Percentiles rank a stretch among this genome's conserved stretches.
Conservation (phyloP, 2,888 invertebrate species). For the Sinohyriopsis cumingii region DNA sequence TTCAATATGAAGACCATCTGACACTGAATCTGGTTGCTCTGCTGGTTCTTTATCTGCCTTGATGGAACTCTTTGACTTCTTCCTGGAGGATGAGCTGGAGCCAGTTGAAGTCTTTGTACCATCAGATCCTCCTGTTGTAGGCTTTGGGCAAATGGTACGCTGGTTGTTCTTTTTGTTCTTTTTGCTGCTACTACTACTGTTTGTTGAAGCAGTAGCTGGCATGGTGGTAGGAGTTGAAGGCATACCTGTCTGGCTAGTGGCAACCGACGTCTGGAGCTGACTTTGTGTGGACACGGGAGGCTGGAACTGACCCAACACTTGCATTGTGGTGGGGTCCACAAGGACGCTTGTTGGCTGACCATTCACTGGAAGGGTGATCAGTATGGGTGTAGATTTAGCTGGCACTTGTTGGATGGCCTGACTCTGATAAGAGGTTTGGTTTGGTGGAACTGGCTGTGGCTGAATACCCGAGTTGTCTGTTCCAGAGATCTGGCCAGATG, state of each 20-base stretch:
- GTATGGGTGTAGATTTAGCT: slow-evolving; percentile 53
- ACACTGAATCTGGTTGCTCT: slow-evolving; percentile 29
- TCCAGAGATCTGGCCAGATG: background rate
- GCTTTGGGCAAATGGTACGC: slow-evolving; percentile 54
- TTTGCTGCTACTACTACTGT: slow-evolving; percentile 29
- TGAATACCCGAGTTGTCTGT: background rate
- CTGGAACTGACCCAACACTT: slow-evolving; percentile 9
- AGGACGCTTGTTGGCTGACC: slow-evolving; percentile 57
- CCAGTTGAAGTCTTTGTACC: slow-evolving; percentile 5
- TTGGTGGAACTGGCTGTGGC: background rate
- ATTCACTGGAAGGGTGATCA: slow-evolving; percentile 59
- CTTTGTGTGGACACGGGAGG: no score
- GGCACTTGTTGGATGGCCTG: slow-evolving; percentile 18
- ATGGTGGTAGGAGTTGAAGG: slow-evolving; percentile 4
- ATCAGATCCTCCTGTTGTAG: slow-evolving; percentile 19
- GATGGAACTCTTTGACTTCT: slow-evolving; percentile 23
- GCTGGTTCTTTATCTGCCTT: slow-evolving; percentile 21
- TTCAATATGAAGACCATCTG: slow-evolving; percentile 34
- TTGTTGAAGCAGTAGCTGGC: slow-evolving; percentile 13
- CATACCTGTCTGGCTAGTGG: slow-evolving; percentile 8
- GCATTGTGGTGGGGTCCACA: slow-evolving; percentile 60
- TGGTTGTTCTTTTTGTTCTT: slow-evolving; percentile 46
- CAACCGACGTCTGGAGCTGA: background rate
- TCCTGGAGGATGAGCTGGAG: slow-evolving; percentile 12
- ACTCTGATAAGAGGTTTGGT: background rate